Evolutionary conservation across 2,113 vertebrate species (phyloP).

Genomic region (Willisornis vidua): DNA sequence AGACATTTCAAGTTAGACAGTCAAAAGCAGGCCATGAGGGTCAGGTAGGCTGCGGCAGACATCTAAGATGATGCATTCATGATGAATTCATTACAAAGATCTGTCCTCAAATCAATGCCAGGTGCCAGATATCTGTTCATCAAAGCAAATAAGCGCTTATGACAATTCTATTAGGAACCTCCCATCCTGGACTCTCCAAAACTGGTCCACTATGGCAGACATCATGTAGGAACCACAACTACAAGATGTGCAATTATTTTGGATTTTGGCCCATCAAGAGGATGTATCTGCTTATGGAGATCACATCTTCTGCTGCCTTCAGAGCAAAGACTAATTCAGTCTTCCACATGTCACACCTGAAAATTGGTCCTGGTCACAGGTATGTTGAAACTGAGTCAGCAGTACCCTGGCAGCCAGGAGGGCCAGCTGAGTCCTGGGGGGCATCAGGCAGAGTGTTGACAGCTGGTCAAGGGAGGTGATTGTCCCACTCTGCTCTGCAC

Average conservation of each 20-base stretch:
- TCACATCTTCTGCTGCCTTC: background rate
- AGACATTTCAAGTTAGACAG: background rate
- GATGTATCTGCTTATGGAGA: background rate
- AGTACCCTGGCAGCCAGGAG: background rate
- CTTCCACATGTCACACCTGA: background rate
- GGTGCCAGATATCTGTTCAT: background rate
- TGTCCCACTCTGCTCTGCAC: background rate
- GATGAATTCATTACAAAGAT: background rate
- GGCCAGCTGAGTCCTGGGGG: background rate
- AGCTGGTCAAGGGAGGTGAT: background rate
- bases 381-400: background rate
- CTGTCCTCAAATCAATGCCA: background rate
- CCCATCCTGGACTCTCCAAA: background rate
- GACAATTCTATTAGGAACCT: background rate
- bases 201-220: background rate
- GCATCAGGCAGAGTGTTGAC: background rate
- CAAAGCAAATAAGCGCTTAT: background rate
- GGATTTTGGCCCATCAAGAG: background rate
- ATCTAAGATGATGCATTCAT: background rate
- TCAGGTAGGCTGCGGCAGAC: background rate
- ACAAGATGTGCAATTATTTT: background rate
- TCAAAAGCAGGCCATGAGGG: background rate
- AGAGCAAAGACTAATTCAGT: background rate
- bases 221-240: background rate
- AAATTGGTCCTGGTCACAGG: background rate